phyloP scores from a whole-genome alignment of 2,113 vertebrate genomes.

The Dasyornis broadbenti region DNA sequence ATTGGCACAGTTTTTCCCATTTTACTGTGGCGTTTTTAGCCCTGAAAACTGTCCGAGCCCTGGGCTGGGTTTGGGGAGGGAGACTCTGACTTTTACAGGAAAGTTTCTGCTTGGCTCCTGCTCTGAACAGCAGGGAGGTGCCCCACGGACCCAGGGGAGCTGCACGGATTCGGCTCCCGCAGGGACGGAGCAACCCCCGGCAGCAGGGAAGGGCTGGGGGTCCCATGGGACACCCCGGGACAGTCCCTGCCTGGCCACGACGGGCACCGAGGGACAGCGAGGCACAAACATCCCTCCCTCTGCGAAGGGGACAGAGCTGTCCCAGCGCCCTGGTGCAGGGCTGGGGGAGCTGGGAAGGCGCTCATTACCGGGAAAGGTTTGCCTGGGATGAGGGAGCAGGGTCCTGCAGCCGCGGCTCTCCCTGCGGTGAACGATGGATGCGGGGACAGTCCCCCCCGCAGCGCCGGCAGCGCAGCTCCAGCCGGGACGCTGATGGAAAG shows the following conservation, averaged over 20 bases:
- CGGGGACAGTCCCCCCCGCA: neutral
- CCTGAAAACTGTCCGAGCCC: neutral
- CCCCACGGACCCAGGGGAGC: accelerated
- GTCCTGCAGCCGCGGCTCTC: accelerated
- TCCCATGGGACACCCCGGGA: accelerated
- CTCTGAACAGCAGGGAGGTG: neutral
- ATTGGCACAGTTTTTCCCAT: neutral
- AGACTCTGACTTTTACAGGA: no score
- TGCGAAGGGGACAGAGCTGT: accelerated
- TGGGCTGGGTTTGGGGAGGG: neutral
- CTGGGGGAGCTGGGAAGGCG: accelerated
- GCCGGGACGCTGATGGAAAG: accelerated
- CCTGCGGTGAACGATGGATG: accelerated
- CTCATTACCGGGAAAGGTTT: accelerated
- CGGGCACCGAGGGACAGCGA: neutral
- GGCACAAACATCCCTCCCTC: neutral
- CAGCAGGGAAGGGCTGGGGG: neutral
- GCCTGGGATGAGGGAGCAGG: accelerated
- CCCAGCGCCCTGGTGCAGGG: accelerated
- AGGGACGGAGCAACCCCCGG: neutral
- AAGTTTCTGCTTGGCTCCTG: neutral
- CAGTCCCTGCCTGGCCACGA: neutral
- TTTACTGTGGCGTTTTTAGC: neutral
- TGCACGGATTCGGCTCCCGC: accelerated
- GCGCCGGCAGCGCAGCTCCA: neutral